Conservation (phyloP, 2,113 vertebrate genomes). For the Podilymbus podiceps region DNA sequence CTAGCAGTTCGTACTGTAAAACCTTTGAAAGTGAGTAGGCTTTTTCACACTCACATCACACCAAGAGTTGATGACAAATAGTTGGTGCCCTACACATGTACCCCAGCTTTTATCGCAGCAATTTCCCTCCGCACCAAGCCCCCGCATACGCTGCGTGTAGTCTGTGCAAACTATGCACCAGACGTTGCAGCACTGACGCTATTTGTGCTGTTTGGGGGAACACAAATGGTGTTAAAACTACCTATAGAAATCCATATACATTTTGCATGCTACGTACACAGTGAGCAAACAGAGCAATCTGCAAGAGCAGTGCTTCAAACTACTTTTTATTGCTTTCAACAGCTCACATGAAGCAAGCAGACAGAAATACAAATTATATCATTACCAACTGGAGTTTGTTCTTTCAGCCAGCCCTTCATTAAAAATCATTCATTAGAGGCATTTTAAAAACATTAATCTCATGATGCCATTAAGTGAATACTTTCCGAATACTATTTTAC, state of each 20-base stretch:
- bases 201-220: background rate
- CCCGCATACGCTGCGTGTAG: fast-evolving
- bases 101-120: background rate
- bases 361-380: background rate
- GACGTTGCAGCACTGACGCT: fast-evolving
- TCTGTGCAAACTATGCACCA: fast-evolving
- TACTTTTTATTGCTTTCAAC: background rate
- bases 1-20: background rate
- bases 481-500: constrained; percentile 34
- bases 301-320: background rate
- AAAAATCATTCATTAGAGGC: constrained; percentile 1
- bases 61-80: fast-evolving
- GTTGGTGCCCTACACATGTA: fast-evolving
- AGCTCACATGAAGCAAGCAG: background rate
- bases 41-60: background rate
- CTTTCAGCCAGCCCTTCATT: constrained; percentile 40
- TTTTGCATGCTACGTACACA: fast-evolving
- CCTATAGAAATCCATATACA: fast-evolving
- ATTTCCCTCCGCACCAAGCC: background rate
- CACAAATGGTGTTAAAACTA: fast-evolving
- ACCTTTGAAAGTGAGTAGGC: fast-evolving
- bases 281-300: background rate
- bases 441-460: constrained; percentile 5
- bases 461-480: constrained; percentile 9
- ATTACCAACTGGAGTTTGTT: background rate